Percentiles rank a stretch among this genome's conserved stretches.
These are phyloP conservation scores for Oxyteleia sp. DNA, from an alignment of 2,888 invertebrate species.

Conservation along the genomic window DNA sequence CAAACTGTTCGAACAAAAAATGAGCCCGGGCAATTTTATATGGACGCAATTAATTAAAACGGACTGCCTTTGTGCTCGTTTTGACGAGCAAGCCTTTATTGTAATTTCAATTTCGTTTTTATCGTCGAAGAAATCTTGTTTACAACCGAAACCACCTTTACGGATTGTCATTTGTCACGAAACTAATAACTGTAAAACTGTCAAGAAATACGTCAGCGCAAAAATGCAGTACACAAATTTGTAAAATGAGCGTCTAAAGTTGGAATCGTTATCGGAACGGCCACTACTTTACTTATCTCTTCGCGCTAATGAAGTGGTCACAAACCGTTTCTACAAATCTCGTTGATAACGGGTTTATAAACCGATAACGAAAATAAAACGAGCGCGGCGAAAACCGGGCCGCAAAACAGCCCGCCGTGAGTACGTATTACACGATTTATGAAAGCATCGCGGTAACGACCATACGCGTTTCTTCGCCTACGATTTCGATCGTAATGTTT, in stretches of 20 bases:
- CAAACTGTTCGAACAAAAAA: slow-evolving; percentile 3
- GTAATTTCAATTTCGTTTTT: slow-evolving; percentile 14
- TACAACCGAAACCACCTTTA: slow-evolving; percentile 10
- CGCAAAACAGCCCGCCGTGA: slow-evolving; percentile 7
- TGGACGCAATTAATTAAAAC: not conserved
- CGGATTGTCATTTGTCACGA: slow-evolving; percentile 50
- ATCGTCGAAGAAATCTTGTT: slow-evolving; percentile 28
- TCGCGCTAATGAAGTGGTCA: slow-evolving; percentile 63
- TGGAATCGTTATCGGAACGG: slow-evolving; percentile 50
- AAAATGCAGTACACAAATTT: slow-evolving; percentile 56
- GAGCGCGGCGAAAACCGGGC: slow-evolving; percentile 5
- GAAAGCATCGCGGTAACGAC: slow-evolving; percentile 60
- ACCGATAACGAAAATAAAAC: slow-evolving; percentile 51
- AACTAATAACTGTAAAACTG: slow-evolving; percentile 53
- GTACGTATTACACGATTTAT: slow-evolving; percentile 64
- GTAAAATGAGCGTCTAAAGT: slow-evolving; percentile 39
- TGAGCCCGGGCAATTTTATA: not conserved
- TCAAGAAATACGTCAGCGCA: slow-evolving; percentile 23
- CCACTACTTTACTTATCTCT: slow-evolving; percentile 53
- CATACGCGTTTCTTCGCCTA: slow-evolving; percentile 68
- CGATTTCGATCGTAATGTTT: slow-evolving; percentile 68
- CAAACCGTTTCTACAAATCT: slow-evolving; percentile 59
- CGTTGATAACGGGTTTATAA: slow-evolving; percentile 66
- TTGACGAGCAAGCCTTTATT: slow-evolving; percentile 6
- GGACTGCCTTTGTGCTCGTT: not conserved